Evolutionary conservation across 2,888 invertebrate genomes (phyloP).

Genomic region (Ennomos fuscantarius): DNA sequence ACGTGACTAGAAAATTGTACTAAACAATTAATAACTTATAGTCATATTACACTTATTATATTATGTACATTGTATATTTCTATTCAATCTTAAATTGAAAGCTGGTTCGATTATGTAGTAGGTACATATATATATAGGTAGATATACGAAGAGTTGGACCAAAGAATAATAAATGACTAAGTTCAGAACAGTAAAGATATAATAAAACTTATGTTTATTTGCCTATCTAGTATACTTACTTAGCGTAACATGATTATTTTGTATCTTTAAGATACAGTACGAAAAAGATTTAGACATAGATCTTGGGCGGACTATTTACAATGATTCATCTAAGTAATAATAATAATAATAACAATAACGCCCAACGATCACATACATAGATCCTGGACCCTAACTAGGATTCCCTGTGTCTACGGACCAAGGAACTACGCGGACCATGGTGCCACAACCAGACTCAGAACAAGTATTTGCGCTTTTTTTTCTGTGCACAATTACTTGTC

Average conservation of each 20-base stretch:
- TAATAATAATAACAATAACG: neutral
- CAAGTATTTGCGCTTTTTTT: too few species aligned
- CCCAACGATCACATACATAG: too few species aligned
- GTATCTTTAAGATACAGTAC: conserved; percentile 26
- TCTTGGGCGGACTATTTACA: neutral
- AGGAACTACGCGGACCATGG: too few species aligned
- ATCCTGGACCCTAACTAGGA: too few species aligned
- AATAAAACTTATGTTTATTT: conserved; percentile 17
- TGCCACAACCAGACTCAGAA: too few species aligned
- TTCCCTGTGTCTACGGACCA: too few species aligned
- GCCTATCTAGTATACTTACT: conserved; percentile 15
- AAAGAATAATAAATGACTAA: conserved; percentile 22
- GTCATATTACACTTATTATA: neutral
- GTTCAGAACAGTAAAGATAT: conserved; percentile 21
- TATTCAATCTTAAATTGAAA: conserved; percentile 20
- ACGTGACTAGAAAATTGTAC: conserved; percentile 18
- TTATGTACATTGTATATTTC: conserved; percentile 28
- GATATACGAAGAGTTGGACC: conserved; percentile 12
- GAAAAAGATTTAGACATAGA: conserved; percentile 11
- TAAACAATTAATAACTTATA: conserved; percentile 2
- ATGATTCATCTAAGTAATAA: neutral
- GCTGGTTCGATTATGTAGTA: conserved; percentile 4
- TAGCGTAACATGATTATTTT: conserved; percentile 11
- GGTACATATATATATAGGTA: neutral
- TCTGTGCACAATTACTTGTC: too few species aligned